Evolutionary conservation across 2,797 vertebrate genomes (phyloP), one percentile per base, ranked within the genome.

Genomic region (Cheirogaleus major): DNA sequence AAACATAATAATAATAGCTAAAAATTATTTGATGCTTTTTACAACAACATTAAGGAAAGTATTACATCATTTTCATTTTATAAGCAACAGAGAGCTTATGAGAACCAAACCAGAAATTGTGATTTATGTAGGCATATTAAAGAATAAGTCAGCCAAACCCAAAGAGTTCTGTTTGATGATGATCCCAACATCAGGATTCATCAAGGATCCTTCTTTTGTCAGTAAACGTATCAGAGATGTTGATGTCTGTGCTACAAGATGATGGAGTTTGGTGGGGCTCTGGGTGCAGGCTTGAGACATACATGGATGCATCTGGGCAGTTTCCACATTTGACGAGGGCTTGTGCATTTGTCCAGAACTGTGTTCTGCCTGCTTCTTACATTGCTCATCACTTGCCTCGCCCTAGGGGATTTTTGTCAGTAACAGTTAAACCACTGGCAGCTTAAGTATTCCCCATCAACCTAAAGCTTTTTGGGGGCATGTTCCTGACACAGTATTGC

Each of bases 351-450:
- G 89, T 75, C 81, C 89, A 13, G 45, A 91, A n/a, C 85, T 82
- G 7, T 91, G 92, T 69, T 87, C 0, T 82, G 82, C 13, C 43
- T 63, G 38, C 35, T 95, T 45, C 91, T 97, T 50, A 57, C 32
- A 1, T 75, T 91, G 76, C 15, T 57, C 0, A 45, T 91, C 79
- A 41, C 43, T 38, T 65, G 15, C 67, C 32, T 93, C 7, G 88
- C 85, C 94, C 81, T 43, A 22, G 93, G 93, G 96, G 61, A 88
- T 72, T 50, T 76, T 73, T 95, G 67, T 95, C 93, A 96, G 93
- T 73, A 91, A 48, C 1, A 30, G 61, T 97, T 93, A 98, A 98
- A 94, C 65, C 86, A 22, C 83, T 85, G 70, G 76, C 93, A 96
- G 15, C 18, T 80, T 86, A 91, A 88, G 75, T 69, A 89, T 91